A percentile compares a stretch with the other conserved stretches of the same genome.
phyloP scores from a whole-genome alignment of 2,113 vertebrate species.

The Pogona vitticeps region DNA sequence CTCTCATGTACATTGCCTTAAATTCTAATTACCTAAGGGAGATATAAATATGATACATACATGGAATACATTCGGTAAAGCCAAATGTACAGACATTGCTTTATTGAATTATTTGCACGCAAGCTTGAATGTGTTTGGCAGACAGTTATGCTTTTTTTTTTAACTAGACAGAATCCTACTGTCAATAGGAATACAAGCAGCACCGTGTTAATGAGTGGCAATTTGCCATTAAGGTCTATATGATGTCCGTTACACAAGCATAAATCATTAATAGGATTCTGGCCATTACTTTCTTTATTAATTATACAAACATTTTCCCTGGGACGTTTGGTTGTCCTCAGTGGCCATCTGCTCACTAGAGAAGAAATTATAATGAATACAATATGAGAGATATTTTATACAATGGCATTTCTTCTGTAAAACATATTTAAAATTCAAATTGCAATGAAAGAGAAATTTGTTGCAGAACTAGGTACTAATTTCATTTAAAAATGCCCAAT shows the following conservation, averaged over 20 bases:
- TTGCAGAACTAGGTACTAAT: too few relatives aligned
- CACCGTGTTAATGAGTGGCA: too few relatives aligned
- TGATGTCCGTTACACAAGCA: too few relatives aligned
- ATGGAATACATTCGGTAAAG: neutral
- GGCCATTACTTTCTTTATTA: neutral
- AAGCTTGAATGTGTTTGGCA: neutral
- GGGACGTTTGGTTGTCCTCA: conserved; percentile 65
- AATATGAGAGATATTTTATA: conserved; percentile 63
- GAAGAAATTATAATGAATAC: conserved; percentile 65
- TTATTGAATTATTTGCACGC: neutral
- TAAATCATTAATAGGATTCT: too few relatives aligned
- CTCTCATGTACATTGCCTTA: neutral
- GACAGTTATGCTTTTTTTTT: neutral
- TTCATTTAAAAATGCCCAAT: neutral
- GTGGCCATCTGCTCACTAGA: conserved; percentile 68
- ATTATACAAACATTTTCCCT: conserved; percentile 49
- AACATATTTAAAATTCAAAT: too few relatives aligned
- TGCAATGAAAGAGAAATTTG: too few relatives aligned
- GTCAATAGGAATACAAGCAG: too few relatives aligned
- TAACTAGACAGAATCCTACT: too few relatives aligned
- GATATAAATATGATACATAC: neutral
- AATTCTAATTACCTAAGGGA: neutral
- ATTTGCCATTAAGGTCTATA: too few relatives aligned
- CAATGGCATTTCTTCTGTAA: conserved; percentile 62
- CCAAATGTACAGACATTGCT: neutral